phyloP scores from a whole-genome alignment of 1,140 invertebrate species.

The Ganaspis sp. region DNA sequence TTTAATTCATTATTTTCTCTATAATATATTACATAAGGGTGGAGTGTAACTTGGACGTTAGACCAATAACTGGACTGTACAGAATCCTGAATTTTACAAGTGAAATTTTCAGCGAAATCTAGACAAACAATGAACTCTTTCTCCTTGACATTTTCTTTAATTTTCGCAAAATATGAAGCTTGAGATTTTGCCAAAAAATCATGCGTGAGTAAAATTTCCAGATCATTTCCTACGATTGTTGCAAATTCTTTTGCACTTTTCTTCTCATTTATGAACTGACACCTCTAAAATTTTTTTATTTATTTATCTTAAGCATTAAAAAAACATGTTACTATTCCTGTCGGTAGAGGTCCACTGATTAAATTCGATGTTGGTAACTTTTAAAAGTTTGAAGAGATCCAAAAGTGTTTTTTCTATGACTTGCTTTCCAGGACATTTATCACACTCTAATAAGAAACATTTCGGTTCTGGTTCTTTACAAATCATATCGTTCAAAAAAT shows the following conservation, averaged over 20 bases:
- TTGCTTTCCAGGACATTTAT: not conserved
- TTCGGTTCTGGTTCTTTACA: not conserved
- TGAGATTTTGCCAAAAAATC: slow-evolving; percentile 36
- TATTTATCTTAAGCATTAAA: no score
- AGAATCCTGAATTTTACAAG: not conserved
- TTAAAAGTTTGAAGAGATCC: not conserved
- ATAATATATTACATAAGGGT: not conserved
- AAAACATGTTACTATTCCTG: no score
- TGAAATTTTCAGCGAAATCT: slow-evolving; percentile 34
- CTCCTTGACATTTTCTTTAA: slow-evolving; percentile 31
- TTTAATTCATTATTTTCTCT: slow-evolving; percentile 29
- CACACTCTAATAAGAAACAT: not conserved
- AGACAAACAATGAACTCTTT: slow-evolving; percentile 21
- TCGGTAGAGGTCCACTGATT: not conserved
- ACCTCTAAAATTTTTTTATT: slow-evolving; percentile 16
- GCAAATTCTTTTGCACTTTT: slow-evolving; percentile 32
- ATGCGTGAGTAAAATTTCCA: slow-evolving; percentile 24
- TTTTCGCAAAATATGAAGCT: slow-evolving; percentile 16
- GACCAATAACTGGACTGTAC: not conserved
- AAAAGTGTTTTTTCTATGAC: not conserved
- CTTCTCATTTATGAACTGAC: slow-evolving; percentile 12
- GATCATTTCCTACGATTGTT: slow-evolving; percentile 1
- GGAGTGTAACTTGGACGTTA: not conserved
- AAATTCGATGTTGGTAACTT: not conserved
- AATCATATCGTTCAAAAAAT: not conserved